A percentile compares a stretch with the other conserved stretches of the same genome.
Conservation (phyloP, 2,888 invertebrate species). For the Sabatieria punctata region DNA sequence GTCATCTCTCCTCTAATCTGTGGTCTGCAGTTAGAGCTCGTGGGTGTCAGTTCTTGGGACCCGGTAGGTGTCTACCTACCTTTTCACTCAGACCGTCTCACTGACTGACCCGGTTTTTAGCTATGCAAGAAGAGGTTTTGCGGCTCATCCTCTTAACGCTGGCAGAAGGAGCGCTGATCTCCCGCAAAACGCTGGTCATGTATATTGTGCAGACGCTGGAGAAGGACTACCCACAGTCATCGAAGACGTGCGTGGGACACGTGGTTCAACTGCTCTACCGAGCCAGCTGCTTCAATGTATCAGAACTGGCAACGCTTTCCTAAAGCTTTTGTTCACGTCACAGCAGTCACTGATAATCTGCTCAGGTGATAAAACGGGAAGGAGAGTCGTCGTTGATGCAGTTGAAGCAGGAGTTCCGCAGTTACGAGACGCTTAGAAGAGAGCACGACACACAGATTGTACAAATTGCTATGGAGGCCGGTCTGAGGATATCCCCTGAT, state of each 20-base stretch:
- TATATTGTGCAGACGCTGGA: conserved; percentile 91
- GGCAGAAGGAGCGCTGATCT: conserved; percentile 48
- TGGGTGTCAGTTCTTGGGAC: conserved; percentile 94
- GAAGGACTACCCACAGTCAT: conserved; percentile 59
- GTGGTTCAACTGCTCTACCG: conserved; percentile 92
- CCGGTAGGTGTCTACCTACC: conserved; percentile 39
- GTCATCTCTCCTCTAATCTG: conserved; percentile 74
- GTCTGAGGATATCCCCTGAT: conserved; percentile 85
- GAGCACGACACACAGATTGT: conserved; percentile 98
- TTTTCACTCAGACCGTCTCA: not conserved
- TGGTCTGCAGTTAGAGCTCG: conserved; percentile 93
- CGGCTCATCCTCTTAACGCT: conserved; percentile 68
- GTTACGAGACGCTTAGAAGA: conserved; percentile 72
- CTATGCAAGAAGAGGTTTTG: conserved; percentile 96
- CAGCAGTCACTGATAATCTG: not conserved
- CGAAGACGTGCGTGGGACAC: conserved; percentile 96
- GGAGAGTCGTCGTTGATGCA: conserved; percentile 96
- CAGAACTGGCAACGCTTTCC: too few relatives aligned
- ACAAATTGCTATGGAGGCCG: conserved; percentile 91
- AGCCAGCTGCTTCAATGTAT: conserved; percentile 90
- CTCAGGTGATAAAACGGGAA: conserved; percentile 76
- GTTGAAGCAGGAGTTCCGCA: conserved; percentile 58
- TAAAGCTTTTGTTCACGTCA: too few relatives aligned
- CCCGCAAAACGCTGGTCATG: conserved; percentile 58
- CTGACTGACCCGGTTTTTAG: conserved; percentile 34